phyloP scores from a whole-genome alignment of 2,888 invertebrate species.

The Agriopis marginaria region DNA sequence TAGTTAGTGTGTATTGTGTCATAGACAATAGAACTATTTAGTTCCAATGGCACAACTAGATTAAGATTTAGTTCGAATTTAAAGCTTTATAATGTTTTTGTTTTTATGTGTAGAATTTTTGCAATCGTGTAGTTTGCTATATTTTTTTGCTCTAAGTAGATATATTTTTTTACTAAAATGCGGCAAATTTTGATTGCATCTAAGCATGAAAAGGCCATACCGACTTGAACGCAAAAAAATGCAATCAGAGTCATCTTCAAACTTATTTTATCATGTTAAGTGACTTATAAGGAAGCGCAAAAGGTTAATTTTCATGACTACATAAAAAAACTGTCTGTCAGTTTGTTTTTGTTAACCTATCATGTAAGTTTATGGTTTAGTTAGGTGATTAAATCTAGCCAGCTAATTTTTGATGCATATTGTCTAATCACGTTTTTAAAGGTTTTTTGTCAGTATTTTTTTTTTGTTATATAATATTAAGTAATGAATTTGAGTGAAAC shows the following conservation, averaged over 20 bases:
- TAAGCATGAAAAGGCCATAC: constrained; percentile 39
- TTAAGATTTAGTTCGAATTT: background rate
- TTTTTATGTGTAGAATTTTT: no score
- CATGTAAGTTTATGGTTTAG: constrained; percentile 17
- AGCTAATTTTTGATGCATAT: constrained; percentile 1
- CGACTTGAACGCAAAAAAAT: constrained; percentile 46
- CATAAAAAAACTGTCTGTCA: constrained; percentile 32
- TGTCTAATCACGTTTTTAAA: background rate
- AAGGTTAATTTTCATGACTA: constrained; percentile 41
- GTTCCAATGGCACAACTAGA: background rate
- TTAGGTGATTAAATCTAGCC: constrained; percentile 29
- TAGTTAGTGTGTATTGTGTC: no score
- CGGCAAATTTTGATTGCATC: constrained; percentile 40
- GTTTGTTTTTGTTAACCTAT: constrained; percentile 31
- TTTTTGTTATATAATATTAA: background rate
- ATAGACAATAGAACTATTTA: no score
- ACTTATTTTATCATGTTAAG: constrained; percentile 40
- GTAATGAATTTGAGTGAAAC: constrained; percentile 14
- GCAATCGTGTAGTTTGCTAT: background rate
- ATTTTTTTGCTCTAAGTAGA: background rate
- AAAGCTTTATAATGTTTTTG: no score
- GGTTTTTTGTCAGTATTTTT: background rate
- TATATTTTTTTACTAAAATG: constrained; percentile 18
- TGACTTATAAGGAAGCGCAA: constrained; percentile 47
- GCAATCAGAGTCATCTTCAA: constrained; percentile 38